A percentile compares a stretch with the other conserved stretches of the same genome.
Conservation (phyloP, 2,888 invertebrate genomes). For the Chaitophorus viminalis region DNA sequence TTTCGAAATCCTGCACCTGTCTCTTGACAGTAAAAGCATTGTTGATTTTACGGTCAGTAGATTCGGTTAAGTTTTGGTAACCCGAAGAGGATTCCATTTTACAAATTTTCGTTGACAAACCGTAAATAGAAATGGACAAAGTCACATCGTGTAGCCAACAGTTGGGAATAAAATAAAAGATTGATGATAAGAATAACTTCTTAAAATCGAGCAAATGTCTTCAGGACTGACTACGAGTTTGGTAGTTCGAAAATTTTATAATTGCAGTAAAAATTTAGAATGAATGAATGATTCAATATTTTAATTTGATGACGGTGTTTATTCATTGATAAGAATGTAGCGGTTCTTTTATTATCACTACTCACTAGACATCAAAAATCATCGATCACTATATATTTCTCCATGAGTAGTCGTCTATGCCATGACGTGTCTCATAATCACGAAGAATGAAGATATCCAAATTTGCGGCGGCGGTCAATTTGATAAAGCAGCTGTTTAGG, state of each 20-base stretch:
- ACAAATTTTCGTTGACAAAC: background rate
- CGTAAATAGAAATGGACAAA: background rate
- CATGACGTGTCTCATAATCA: background rate
- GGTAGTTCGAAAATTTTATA: background rate
- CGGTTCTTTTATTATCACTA: constrained; percentile 24
- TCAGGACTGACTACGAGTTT: background rate
- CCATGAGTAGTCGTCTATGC: background rate
- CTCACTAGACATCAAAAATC: too few species aligned
- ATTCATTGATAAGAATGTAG: constrained; percentile 6
- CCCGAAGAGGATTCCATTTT: constrained; percentile 31
- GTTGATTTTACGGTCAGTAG: constrained; percentile 14
- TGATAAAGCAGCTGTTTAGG: constrained; percentile 43
- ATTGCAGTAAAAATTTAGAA: too few species aligned
- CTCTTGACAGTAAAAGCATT: constrained; percentile 31
- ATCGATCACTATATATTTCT: background rate
- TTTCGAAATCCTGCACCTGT: constrained; percentile 72
- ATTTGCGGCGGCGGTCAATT: background rate
- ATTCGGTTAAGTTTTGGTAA: constrained; percentile 38
- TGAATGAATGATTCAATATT: background rate
- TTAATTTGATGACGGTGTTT: constrained; percentile 24
- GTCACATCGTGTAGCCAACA: background rate
- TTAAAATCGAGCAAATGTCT: too few species aligned
- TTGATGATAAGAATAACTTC: background rate
- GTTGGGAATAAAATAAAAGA: background rate
- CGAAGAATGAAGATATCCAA: too few species aligned